Evolutionary conservation across 2,797 vertebrate species (phyloP), one percentile per base, ranked within the genome.

Genomic region (Aplochiton taeniatus): DNA sequence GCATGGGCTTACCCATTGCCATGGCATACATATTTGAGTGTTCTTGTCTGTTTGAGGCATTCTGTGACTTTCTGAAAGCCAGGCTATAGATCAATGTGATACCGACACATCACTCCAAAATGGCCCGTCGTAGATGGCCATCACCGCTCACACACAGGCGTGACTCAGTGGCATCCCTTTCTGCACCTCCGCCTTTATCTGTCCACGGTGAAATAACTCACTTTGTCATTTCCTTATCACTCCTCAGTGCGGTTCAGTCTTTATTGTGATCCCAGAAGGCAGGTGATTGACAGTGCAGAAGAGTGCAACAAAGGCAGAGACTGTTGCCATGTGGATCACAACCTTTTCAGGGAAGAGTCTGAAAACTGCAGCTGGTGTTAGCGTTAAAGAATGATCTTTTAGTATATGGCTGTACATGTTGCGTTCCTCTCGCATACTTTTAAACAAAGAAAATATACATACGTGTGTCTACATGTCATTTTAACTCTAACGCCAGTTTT

Each of bases 61-160:
- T 72, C 68, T 54, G 65, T 66, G 55, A 10, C 18, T 7, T 19
- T 55, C 18, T 55, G 17, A 11, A 10, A 46, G 60, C 70, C 64
- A 63, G 46, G 63, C 70, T 66, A 68, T 73, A 74, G 65, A 81
- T 78, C 76, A 74, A 68, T 49, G 58, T 66, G 50, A 59, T 79
- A 72, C 76, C 66, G 59, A 50, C 63, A 74, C 69, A 58, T 62
- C 54, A 55, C 70, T 73, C 56, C 64, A 66, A 70, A 77, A 73
- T 57, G 79, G 62, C 72, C 50, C 63, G 69, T 64, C 42, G 61
- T 46, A 72, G 74, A 69, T 76, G 41, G 43, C 58, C 63, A 72
- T 72, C 71, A 11, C 31, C 19, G 13, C 20, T 9, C 53, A 31
- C 17, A 9, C 58, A 51, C 58, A 56, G 45, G 41, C 62, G 57